Base-by-base conservation (phyloP, 2,888 invertebrate species). In the Silvanus unidentatus region DNA sequence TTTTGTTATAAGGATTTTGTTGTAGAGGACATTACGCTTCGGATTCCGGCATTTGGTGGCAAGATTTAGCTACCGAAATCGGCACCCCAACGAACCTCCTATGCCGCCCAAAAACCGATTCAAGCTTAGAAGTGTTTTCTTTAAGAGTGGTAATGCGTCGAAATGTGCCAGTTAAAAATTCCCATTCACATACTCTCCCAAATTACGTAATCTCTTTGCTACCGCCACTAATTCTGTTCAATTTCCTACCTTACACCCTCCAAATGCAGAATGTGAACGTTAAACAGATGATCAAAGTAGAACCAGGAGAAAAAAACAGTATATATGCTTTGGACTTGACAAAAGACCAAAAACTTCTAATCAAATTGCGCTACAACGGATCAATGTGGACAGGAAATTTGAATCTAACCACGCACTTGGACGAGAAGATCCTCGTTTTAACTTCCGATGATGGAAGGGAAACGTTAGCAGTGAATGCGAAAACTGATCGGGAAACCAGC, bases 1-100 rank as follows among this genome's bases (percentile, higher is more conserved):
- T 16, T n/a, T 38, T 38, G 5, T n/a, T 16, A n/a, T n/a, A 14
- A 38, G 16, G 14, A 22, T 28, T 9, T 15, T 38, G 43, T 65
- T 65, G 11, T 58, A 83, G 80, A 56, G 82, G 82, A 46, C 86
- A 86, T 63, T 81, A 84, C 58, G 78, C 83, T 9, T 83, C 86
- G 16, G 79, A 80, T 1, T 78, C 78, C 45, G 84, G 85, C 1
- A 79, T 89, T 35, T 88, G 86, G 83, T 90, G 89, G 89, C 82
- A 80, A 72, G 88, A 89, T 53, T 68, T 89, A 47, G 81, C 80
- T 0, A 78, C 77, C 2, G 81, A 83, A 54, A 71, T 83, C 47
- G 84, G 82, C 37, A 75, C 75, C 1, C 76, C 82, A 1, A 78
- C 81, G 45, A 82, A 85, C 59, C 73, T 87, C 53, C 76, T 78